A percentile compares a stretch with the other conserved stretches of the same genome.
phyloP scores from a whole-genome alignment of 1,140 invertebrate species.

The Danaus plexippus region DNA sequence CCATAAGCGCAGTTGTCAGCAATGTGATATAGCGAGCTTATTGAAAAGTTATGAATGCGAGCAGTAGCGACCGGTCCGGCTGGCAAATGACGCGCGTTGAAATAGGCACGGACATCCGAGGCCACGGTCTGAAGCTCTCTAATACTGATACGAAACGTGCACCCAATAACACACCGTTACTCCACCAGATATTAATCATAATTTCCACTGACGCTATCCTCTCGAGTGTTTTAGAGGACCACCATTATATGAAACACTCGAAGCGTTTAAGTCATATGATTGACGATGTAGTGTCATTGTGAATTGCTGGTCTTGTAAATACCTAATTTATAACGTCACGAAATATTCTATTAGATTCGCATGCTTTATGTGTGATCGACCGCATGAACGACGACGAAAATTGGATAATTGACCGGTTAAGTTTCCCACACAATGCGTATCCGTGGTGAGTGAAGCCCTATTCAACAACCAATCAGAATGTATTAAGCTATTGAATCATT shows the following conservation, averaged over 20 bases:
- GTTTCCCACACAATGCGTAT: constrained; percentile 39
- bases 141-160: constrained; percentile 24
- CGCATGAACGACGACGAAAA: constrained; percentile 36
- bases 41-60: constrained; percentile 56
- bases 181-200: constrained; percentile 64
- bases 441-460: constrained; percentile 22
- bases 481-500: constrained; percentile 30
- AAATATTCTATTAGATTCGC: constrained; percentile 30
- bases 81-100: constrained; percentile 40
- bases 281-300: constrained; percentile 33
- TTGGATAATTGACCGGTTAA: constrained; percentile 42
- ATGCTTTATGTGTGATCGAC: constrained; percentile 24
- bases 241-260: constrained; percentile 55
- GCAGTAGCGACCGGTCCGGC: constrained; percentile 47
- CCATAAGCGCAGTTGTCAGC: constrained; percentile 61
- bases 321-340: constrained; percentile 28
- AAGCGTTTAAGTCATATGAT: constrained; percentile 38
- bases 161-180: constrained; percentile 45
- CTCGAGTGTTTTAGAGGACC: constrained; percentile 59
- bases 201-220: constrained; percentile 57
- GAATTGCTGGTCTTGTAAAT: constrained; percentile 35
- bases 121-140: constrained; percentile 23
- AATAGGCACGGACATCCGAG: constrained; percentile 41
- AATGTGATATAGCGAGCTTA: constrained; percentile 36
- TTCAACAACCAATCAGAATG: constrained; percentile 32